Percentiles rank a stretch among this genome's conserved stretches.
Conservation (phyloP, 1,140 invertebrate species). For the Rhynchophorus ferrugineus region DNA sequence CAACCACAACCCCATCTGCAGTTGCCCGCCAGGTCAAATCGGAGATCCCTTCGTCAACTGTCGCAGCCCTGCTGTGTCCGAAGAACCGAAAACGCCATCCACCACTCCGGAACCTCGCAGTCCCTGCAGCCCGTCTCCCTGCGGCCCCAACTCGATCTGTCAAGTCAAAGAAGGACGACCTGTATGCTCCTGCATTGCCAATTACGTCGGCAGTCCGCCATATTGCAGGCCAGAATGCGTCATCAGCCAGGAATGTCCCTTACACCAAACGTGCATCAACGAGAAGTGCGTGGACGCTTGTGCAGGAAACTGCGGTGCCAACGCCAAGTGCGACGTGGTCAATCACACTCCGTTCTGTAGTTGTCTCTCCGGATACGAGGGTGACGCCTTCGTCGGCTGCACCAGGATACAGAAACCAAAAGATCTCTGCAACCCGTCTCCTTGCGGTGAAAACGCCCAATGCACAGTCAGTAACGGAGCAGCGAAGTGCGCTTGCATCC, state of each 20-base stretch:
- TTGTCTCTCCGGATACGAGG: constrained; percentile 66
- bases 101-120: constrained; percentile 45
- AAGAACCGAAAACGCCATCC: constrained; percentile 38
- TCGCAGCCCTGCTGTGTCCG: constrained; percentile 43
- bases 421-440: constrained; percentile 69
- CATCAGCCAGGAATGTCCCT: constrained; percentile 65
- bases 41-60: constrained; percentile 78
- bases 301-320: constrained; percentile 62
- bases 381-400: constrained; percentile 75
- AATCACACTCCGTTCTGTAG: constrained; percentile 76
- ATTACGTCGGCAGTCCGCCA: constrained; percentile 65
- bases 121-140: constrained; percentile 73
- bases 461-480: constrained; percentile 61
- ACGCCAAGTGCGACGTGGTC: constrained; percentile 71
- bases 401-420: constrained; percentile 42
- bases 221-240: constrained; percentile 69
- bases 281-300: constrained; percentile 77
- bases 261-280: constrained; percentile 67
- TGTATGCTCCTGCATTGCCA: constrained; percentile 69
- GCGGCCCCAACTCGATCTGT: constrained; percentile 78
- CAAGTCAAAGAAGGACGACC: constrained; percentile 69
- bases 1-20: constrained; percentile 78
- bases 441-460: constrained; percentile 73
- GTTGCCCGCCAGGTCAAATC: constrained; percentile 60
- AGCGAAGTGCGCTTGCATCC: constrained; percentile 71